Evolutionary conservation across 2,797 vertebrate genomes (phyloP).

Genomic region (Macrochelys suwanniensis): DNA sequence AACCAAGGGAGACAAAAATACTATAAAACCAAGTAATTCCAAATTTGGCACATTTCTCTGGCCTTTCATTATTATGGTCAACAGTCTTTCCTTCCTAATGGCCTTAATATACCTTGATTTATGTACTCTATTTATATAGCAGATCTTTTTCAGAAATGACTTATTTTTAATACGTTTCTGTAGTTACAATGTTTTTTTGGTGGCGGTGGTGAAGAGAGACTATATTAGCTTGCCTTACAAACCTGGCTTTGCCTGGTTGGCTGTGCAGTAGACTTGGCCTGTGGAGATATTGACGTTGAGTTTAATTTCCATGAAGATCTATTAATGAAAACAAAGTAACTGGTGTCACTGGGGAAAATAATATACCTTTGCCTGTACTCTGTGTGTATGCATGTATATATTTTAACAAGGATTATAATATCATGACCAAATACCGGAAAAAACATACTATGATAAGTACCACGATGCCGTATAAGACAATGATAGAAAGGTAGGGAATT

Average conservation of each 20-base stretch:
- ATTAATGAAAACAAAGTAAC: background rate
- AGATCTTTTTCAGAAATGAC: slow-evolving; percentile 3
- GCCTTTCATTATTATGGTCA: accelerated
- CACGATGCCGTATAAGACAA: accelerated
- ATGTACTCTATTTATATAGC: background rate
- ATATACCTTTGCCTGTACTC: background rate
- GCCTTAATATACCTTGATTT: slow-evolving; percentile 66
- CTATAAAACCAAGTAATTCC: background rate
- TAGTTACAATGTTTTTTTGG: background rate
- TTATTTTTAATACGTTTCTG: background rate
- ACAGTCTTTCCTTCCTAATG: slow-evolving; percentile 23
- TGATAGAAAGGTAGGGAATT: background rate
- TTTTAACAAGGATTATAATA: background rate
- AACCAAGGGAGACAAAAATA: background rate
- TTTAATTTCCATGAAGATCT: background rate
- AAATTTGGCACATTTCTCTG: background rate
- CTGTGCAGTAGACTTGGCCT: background rate
- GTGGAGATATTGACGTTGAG: background rate
- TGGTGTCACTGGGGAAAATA: background rate
- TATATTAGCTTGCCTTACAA: background rate
- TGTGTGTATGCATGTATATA: background rate
- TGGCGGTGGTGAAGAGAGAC: background rate
- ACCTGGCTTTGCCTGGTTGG: background rate
- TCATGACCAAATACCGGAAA: background rate
- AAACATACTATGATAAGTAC: background rate